phyloP scores from a whole-genome alignment of 1,140 invertebrate species.

The Aphaenogaster floridana region DNA sequence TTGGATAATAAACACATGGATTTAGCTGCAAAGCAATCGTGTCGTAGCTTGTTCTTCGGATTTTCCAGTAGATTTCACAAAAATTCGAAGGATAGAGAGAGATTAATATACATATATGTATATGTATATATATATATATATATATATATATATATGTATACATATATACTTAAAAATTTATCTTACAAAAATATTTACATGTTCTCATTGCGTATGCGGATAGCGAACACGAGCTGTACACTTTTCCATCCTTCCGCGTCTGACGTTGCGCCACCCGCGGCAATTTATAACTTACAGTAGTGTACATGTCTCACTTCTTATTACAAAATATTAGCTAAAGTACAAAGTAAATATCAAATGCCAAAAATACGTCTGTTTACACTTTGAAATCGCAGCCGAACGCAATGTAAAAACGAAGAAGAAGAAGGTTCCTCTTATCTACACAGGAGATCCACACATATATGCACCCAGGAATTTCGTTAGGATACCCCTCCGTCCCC shows the following conservation, averaged over 20 bases:
- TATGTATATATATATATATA: neutral
- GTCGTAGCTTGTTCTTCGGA: neutral
- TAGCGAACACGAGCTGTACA: constrained; percentile 72
- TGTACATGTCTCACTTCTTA: constrained; percentile 67
- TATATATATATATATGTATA: constrained; percentile 1
- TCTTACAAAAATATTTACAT: constrained; percentile 80
- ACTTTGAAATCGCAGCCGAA: constrained; percentile 66
- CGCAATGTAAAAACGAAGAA: constrained; percentile 41
- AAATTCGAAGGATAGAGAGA: constrained; percentile 27
- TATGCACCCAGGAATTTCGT: constrained; percentile 24
- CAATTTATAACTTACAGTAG: constrained; percentile 71
- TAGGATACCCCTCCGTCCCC: constrained; percentile 19
- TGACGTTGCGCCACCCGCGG: constrained; percentile 41
- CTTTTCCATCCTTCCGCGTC: constrained; percentile 14
- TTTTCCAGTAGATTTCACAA: neutral
- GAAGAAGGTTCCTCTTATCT: neutral
- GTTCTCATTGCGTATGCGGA: constrained; percentile 59
- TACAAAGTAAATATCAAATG: constrained; percentile 76
- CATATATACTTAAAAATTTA: constrained; percentile 62
- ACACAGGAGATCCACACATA: constrained; percentile 45
- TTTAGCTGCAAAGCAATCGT: constrained; percentile 66
- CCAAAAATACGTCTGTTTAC: constrained; percentile 78
- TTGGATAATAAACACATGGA: constrained; percentile 72
- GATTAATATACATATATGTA: constrained; percentile 46
- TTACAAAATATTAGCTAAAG: constrained; percentile 77